Conservation (phyloP, 2,113 vertebrate genomes). For the Osmerus eperlanus region DNA sequence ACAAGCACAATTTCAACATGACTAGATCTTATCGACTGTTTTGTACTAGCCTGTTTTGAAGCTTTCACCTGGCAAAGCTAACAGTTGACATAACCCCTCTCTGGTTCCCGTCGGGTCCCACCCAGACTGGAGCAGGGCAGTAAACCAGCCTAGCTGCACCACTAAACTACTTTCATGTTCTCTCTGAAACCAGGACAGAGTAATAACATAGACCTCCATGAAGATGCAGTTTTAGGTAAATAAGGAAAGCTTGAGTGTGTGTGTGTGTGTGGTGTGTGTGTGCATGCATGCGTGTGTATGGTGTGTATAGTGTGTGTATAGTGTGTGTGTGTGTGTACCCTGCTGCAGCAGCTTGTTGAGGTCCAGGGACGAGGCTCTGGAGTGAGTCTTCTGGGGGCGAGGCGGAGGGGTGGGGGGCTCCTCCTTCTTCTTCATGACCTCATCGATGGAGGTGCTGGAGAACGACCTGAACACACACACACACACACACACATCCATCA, state of each 20-base stretch:
- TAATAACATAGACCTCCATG: too few species aligned
- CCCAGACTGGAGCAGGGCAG: too few species aligned
- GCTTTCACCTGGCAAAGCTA: slow-evolving; percentile 18
- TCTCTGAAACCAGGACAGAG: too few species aligned
- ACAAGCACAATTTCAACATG: neutral
- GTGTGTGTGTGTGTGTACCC: slow-evolving; percentile 38
- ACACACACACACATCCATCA: neutral
- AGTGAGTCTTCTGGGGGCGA: slow-evolving; percentile 93
- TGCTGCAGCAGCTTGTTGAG: slow-evolving; percentile 96
- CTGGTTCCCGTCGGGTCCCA: neutral
- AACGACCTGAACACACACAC: slow-evolving; percentile 77
- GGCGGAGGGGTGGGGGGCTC: slow-evolving; percentile 94
- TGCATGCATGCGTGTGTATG: too few species aligned
- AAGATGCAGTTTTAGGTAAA: too few species aligned
- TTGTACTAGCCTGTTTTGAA: neutral
- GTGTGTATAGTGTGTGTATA: too few species aligned
- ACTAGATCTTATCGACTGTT: neutral
- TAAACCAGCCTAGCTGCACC: too few species aligned
- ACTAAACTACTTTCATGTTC: too few species aligned
- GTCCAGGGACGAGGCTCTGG: slow-evolving; percentile 95
- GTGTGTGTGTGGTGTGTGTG: too few species aligned
- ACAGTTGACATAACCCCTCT: neutral
- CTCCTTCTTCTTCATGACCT: slow-evolving; percentile 89
- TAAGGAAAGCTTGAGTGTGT: too few species aligned
- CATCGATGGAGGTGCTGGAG: slow-evolving; percentile 92